Evolutionary conservation across 2,113 vertebrate species (phyloP).

Genomic region (Sula dactylatra): DNA sequence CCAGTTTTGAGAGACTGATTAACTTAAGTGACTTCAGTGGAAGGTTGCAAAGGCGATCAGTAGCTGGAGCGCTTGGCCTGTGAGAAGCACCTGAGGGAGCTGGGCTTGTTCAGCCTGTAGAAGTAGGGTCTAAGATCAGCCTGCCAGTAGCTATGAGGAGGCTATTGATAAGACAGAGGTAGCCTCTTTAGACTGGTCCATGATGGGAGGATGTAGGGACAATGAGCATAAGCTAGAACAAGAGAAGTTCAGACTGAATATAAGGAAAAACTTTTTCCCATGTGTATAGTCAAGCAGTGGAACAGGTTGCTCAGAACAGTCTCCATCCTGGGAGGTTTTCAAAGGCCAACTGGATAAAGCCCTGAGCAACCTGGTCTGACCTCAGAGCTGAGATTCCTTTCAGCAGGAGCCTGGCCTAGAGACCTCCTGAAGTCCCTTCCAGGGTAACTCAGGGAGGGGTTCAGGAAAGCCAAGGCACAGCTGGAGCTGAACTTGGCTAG

Average conservation of each 20-base stretch:
- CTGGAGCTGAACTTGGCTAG: neutral
- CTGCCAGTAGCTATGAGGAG: neutral
- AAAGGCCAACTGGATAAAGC: neutral
- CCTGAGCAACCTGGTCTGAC: neutral
- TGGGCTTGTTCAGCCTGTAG: neutral
- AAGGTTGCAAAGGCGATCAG: neutral
- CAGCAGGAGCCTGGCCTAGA: neutral
- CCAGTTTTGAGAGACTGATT: neutral
- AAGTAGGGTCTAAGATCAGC: neutral
- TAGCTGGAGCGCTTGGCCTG: neutral
- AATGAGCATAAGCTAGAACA: neutral
- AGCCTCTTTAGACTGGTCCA: neutral
- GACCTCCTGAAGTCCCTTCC: neutral
- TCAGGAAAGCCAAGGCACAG: neutral
- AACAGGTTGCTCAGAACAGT: neutral
- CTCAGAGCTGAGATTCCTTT: neutral
- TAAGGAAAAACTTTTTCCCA: neutral
- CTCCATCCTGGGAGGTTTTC: neutral
- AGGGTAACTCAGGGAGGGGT: too few species aligned
- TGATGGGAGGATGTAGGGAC: neutral
- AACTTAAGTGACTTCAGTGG: neutral
- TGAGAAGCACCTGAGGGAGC: neutral
- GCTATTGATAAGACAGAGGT: neutral
- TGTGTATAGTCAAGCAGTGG: neutral
- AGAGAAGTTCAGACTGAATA: neutral